A percentile compares a stretch with the other conserved stretches of the same genome.
These are phyloP conservation scores for Phasia obesa DNA, from an alignment of 2,888 invertebrate species.

Conservation along the genomic window DNA sequence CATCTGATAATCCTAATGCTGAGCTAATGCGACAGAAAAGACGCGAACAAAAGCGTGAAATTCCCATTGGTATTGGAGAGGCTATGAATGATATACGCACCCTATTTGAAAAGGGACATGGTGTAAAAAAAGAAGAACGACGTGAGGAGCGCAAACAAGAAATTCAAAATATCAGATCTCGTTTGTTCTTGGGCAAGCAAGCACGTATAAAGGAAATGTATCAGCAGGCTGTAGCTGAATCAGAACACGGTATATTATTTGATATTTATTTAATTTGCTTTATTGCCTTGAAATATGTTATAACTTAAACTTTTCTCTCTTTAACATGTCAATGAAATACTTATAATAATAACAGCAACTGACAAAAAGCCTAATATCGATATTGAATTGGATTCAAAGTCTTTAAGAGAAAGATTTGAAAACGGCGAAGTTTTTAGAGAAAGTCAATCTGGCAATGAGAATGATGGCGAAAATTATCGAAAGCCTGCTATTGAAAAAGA, in stretches of 20 bases:
- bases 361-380: conserved; percentile 83
- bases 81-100: conserved; percentile 91
- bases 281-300: neutral
- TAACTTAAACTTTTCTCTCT: neutral
- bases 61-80: conserved; percentile 88
- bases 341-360: conserved; percentile 47
- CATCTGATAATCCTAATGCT: conserved; percentile 81
- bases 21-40: conserved; percentile 85
- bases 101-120: conserved; percentile 89
- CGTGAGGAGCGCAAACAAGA: conserved; percentile 94
- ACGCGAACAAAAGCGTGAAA: conserved; percentile 85
- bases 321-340: neutral
- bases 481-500: conserved; percentile 84
- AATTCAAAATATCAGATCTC: conserved; percentile 92
- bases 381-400: conserved; percentile 85
- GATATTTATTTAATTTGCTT: neutral
- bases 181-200: conserved; percentile 94
- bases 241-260: conserved; percentile 85
- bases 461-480: conserved; percentile 81
- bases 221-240: conserved; percentile 93
- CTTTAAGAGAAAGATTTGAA: conserved; percentile 91
- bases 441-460: conserved; percentile 84
- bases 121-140: conserved; percentile 85
- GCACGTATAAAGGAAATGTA: conserved; percentile 96
- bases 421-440: conserved; percentile 89